phyloP scores from a whole-genome alignment of 1,140 invertebrate genomes.

The Calycopis cecrops region DNA sequence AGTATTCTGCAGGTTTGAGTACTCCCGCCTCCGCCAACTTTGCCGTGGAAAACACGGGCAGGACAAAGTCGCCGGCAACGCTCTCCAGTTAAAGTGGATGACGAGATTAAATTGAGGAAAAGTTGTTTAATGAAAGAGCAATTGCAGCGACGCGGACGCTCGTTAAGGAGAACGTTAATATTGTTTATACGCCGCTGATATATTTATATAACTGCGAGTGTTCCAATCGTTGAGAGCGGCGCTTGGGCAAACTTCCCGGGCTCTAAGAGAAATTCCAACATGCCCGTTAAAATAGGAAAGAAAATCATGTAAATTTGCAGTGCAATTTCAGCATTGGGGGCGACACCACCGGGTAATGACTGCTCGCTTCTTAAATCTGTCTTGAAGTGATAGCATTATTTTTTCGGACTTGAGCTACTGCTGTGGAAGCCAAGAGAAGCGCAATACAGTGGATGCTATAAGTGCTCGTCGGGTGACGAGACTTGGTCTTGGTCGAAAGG shows the following conservation, averaged over 20 bases:
- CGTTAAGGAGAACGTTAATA: slow-evolving; percentile 24
- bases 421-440: too few relatives aligned
- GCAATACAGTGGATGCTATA: too few relatives aligned
- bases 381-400: too few relatives aligned
- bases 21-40: slow-evolving; percentile 39
- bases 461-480: too few relatives aligned
- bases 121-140: slow-evolving; percentile 31
- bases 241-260: neutral
- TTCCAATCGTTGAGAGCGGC: neutral
- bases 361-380: too few relatives aligned
- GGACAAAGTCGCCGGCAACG: slow-evolving; percentile 35
- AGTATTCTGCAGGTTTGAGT: slow-evolving; percentile 62
- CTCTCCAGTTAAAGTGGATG: slow-evolving; percentile 26
- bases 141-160: slow-evolving; percentile 19
- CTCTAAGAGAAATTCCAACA: too few relatives aligned
- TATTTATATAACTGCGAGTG: neutral
- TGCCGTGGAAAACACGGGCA: slow-evolving; percentile 49
- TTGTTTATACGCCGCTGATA: slow-evolving; percentile 14
- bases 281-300: too few relatives aligned
- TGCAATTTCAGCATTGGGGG: too few relatives aligned
- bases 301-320: too few relatives aligned
- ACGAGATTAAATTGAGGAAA: slow-evolving; percentile 30
- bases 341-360: too few relatives aligned
- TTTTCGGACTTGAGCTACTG: too few relatives aligned
- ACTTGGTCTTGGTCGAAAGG: too few relatives aligned